Conservation (phyloP, 2,113 vertebrate genomes). For the Loxodonta africana region DNA sequence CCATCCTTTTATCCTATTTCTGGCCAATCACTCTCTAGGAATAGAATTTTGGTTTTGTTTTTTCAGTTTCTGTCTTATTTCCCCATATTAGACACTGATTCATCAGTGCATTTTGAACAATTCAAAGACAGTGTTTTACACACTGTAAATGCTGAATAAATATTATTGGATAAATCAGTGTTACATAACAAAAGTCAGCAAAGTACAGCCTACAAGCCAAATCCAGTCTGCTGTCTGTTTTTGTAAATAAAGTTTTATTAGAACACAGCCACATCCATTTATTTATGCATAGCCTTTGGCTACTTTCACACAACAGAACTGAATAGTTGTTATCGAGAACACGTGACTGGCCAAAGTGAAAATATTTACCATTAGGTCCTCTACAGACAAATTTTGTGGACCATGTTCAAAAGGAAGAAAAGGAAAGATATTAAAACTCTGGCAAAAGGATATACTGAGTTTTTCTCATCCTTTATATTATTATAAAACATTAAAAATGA, state of each 20-base stretch:
- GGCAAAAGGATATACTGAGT: neutral
- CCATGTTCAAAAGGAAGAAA: slow-evolving; percentile 61
- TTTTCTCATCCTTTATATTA: neutral
- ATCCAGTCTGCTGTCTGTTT: neutral
- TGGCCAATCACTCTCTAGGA: neutral
- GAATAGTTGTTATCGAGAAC: neutral
- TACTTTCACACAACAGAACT: neutral
- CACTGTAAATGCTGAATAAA: neutral
- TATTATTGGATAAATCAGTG: neutral
- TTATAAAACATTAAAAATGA: neutral
- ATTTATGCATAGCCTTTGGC: neutral
- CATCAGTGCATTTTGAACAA: neutral
- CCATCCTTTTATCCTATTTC: neutral
- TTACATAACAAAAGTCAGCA: neutral
- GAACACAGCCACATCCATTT: neutral
- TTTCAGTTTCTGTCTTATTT: neutral
- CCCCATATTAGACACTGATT: neutral
- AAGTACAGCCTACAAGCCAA: neutral
- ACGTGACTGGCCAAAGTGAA: neutral
- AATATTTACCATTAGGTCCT: neutral
- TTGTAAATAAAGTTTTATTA: neutral
- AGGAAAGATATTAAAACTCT: slow-evolving; percentile 53
- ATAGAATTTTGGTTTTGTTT: neutral
- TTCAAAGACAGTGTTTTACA: neutral
- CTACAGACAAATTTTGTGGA: neutral